Conservation (phyloP, 2,888 invertebrate genomes). For the Caenorhabditis zanzibari region DNA sequence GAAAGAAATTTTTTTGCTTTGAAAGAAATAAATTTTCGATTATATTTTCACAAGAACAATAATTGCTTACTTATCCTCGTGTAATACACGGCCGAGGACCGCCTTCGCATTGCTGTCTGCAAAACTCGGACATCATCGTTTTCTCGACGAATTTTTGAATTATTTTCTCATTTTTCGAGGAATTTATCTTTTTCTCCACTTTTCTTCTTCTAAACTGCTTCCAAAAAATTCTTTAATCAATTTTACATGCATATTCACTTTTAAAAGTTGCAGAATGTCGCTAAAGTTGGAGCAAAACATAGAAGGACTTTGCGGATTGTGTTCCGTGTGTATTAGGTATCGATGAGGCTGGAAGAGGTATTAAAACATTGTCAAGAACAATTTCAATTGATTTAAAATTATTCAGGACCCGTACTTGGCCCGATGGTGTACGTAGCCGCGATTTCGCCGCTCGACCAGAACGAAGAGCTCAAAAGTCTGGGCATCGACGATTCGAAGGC, state of each 20-base stretch:
- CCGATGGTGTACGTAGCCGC: conserved; percentile 84
- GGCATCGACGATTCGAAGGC: conserved; percentile 90
- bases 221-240: too few species aligned
- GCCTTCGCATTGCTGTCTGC: not conserved
- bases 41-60: too few species aligned
- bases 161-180: not conserved
- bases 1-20: too few species aligned
- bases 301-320: conserved; percentile 75
- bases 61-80: not conserved
- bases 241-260: too few species aligned
- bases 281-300: conserved; percentile 66
- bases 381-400: not conserved
- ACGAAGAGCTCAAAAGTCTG: conserved; percentile 72
- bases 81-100: conserved; percentile 7
- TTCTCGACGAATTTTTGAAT: conserved; percentile 17
- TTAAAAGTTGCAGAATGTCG: conserved; percentile 62
- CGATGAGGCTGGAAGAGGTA: conserved; percentile 92
- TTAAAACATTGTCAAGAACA: not conserved
- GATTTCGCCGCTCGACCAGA: conserved; percentile 74
- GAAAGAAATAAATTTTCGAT: not conserved
- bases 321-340: conserved; percentile 88
- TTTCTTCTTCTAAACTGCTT: not conserved
- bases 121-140: not conserved
- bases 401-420: conserved; percentile 92
- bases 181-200: too few species aligned